phyloP scores from a whole-genome alignment of 2,113 vertebrate species.

The Actenoides hombroni region DNA sequence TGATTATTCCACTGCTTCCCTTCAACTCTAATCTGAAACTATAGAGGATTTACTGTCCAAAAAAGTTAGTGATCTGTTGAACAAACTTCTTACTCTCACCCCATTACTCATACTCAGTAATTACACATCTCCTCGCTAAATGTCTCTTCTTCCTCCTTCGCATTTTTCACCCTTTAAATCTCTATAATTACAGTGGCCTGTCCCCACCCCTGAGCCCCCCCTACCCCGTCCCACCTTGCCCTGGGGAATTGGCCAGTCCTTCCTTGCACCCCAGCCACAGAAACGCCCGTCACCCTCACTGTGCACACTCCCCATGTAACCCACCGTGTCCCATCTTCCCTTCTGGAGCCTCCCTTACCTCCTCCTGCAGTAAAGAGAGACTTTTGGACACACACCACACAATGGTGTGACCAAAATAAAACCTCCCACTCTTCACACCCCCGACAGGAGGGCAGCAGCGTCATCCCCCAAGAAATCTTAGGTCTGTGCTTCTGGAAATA shows the following conservation, averaged over 20 bases:
- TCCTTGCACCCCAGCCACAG: fast-evolving
- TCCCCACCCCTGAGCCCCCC: not conserved
- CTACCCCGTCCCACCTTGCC: not conserved
- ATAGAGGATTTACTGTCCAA: not conserved
- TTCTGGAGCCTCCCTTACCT: not conserved
- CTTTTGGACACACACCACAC: fast-evolving
- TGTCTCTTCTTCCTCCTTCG: not conserved
- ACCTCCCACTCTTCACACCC: not conserved
- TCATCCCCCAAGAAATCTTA: not conserved
- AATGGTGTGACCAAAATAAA: fast-evolving
- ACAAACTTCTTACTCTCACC: constrained; percentile 27
- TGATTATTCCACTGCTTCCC: not conserved
- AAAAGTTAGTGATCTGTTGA: not conserved
- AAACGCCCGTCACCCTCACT: not conserved
- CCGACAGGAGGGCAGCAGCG: not conserved
- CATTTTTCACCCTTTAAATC: constrained; percentile 4
- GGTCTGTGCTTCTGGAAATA: not conserved
- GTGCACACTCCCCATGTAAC: not conserved
- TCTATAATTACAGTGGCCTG: not conserved
- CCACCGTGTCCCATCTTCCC: fast-evolving
- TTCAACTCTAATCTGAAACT: not conserved
- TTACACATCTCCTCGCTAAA: not conserved
- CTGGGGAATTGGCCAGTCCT: fast-evolving
- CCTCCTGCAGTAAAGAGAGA: not conserved
- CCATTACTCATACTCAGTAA: not conserved